These are phyloP conservation scores for Mesorhabditis spiculigera DNA, from an alignment of 2,888 invertebrate species.

Conservation along the genomic window DNA sequence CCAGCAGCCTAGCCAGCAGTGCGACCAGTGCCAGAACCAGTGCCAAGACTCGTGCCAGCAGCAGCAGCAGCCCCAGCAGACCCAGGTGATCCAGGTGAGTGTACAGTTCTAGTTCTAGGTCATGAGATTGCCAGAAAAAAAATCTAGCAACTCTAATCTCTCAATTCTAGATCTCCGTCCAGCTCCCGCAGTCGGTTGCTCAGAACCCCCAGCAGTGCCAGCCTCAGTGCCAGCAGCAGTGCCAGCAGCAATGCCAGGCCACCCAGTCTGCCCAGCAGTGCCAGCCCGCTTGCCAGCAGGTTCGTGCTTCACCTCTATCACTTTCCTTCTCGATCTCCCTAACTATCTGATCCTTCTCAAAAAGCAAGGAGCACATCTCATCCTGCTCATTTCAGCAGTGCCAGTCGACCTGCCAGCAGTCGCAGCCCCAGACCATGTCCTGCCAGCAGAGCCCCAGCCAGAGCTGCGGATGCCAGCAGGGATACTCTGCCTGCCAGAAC, in stretches of 20 bases:
- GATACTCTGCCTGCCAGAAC: background rate
- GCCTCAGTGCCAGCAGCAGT: slow-evolving; percentile 22
- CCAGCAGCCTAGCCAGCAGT: no score
- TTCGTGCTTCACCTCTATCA: background rate
- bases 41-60: slow-evolving; percentile 24
- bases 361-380: background rate
- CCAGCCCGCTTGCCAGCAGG: slow-evolving; percentile 16
- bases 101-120: no score
- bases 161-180: slow-evolving; percentile 3
- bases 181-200: slow-evolving; percentile 7
- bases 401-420: background rate
- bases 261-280: slow-evolving; percentile 16
- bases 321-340: no score
- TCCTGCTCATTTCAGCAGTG: background rate
- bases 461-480: slow-evolving; percentile 3
- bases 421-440: background rate
- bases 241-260: slow-evolving; percentile 16
- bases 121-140: background rate
- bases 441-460: background rate
- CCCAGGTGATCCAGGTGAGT: slow-evolving; percentile 1
- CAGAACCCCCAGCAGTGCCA: slow-evolving; percentile 16
- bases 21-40: slow-evolving; percentile 25
- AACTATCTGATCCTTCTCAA: background rate
- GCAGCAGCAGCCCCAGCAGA: background rate
- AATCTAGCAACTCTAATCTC: background rate